phyloP scores from a whole-genome alignment of 2,888 invertebrate species.

The Unio pictorum region DNA sequence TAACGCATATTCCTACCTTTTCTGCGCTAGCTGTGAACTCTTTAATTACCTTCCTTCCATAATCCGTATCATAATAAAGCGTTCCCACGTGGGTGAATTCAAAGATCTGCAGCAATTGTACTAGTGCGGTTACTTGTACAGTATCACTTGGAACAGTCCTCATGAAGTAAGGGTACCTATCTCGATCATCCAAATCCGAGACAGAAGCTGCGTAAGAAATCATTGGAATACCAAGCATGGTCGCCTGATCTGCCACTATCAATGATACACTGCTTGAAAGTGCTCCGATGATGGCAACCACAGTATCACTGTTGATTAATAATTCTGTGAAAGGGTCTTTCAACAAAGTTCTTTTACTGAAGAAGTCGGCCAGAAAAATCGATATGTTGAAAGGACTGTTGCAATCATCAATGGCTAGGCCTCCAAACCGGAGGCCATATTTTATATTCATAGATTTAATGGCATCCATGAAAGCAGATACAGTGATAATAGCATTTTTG shows the following conservation, averaged over 20 bases:
- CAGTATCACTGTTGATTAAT: constrained; percentile 33
- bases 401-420: constrained; percentile 53
- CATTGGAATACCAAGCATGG: constrained; percentile 39
- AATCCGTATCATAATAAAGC: constrained; percentile 50
- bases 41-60: constrained; percentile 47
- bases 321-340: constrained; percentile 17
- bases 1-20: constrained; percentile 51
- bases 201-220: constrained; percentile 53
- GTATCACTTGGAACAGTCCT: constrained; percentile 53
- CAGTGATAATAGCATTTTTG: constrained; percentile 41
- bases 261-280: constrained; percentile 66
- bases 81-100: constrained; percentile 46
- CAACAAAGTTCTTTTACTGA: constrained; percentile 30
- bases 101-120: constrained; percentile 39
- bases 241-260: constrained; percentile 41
- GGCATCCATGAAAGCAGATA: constrained; percentile 43
- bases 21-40: constrained; percentile 38
- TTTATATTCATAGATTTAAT: constrained; percentile 16
- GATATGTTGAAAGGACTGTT: constrained; percentile 42
- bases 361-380: constrained; percentile 29
- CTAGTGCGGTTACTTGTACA: constrained; percentile 49
- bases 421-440: constrained; percentile 34
- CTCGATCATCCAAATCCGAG: constrained; percentile 42
- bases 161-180: constrained; percentile 48
- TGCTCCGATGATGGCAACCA: constrained; percentile 74